phyloP scores from a whole-genome alignment of 2,888 invertebrate genomes.

The Eugnorisma glareosa region DNA sequence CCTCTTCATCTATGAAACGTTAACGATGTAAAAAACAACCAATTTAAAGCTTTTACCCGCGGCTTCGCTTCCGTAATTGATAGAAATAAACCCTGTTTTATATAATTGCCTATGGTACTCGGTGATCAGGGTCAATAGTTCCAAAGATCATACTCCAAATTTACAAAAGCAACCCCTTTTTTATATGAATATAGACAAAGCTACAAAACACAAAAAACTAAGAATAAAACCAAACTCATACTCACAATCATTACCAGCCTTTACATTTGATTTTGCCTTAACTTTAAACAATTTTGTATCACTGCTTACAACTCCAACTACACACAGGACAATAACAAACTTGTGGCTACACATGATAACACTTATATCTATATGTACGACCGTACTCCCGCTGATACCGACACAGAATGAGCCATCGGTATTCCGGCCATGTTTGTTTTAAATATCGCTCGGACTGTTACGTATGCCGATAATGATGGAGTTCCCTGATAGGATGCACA shows the following conservation, averaged over 20 bases:
- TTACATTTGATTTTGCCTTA: not conserved
- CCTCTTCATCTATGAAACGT: not conserved
- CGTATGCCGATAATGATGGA: slow-evolving; percentile 45
- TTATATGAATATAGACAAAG: not conserved
- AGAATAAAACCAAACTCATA: slow-evolving; percentile 10
- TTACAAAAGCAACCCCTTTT: not conserved
- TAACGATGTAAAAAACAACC: not conserved
- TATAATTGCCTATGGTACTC: not conserved
- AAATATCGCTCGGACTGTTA: slow-evolving; percentile 46
- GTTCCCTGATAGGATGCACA: slow-evolving; percentile 45
- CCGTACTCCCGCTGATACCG: slow-evolving; percentile 34
- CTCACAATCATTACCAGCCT: slow-evolving; percentile 46
- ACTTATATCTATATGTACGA: slow-evolving; percentile 37
- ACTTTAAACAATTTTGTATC: not conserved
- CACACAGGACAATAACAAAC: slow-evolving; percentile 29
- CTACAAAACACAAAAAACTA: not conserved
- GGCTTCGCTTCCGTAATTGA: not conserved
- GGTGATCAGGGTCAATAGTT: not conserved
- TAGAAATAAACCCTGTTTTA: not conserved
- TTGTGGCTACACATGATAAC: slow-evolving; percentile 30
- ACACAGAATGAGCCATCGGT: slow-evolving; percentile 49
- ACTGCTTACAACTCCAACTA: slow-evolving; percentile 27
- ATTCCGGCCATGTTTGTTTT: slow-evolving; percentile 56
- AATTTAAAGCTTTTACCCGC: not conserved
- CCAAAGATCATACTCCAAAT: not conserved